Evolutionary conservation across 2,888 invertebrate species (phyloP).

Genomic region (Ernsta delagoae): DNA sequence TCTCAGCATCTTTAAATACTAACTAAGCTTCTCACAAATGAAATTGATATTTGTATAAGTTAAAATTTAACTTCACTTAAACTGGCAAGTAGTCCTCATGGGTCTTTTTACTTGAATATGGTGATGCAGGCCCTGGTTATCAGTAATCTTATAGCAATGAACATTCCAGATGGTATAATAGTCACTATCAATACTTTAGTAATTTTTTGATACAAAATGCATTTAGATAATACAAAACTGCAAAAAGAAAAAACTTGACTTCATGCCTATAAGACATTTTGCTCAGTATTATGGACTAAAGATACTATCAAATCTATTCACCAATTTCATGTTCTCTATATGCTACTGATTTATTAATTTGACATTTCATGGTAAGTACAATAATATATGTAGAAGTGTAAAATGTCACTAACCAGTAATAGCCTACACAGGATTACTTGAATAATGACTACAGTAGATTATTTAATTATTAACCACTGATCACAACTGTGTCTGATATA

Average conservation of each 20-base stretch:
- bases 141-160: slow-evolving; percentile 2
- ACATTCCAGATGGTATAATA: not conserved
- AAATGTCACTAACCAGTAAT: too few species aligned
- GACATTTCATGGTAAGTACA: too few species aligned
- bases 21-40: not conserved
- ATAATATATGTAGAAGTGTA: not conserved
- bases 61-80: not conserved
- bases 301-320: too few species aligned
- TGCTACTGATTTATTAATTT: too few species aligned
- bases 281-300: too few species aligned
- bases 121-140: not conserved
- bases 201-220: slow-evolving; percentile 10
- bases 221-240: slow-evolving; percentile 10
- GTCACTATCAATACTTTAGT: not conserved
- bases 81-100: not conserved
- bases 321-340: too few species aligned
- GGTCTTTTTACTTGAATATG: not conserved
- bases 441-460: too few species aligned
- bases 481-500: too few species aligned
- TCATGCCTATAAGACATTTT: not conserved
- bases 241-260: not conserved
- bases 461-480: too few species aligned
- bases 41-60: not conserved
- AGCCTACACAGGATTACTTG: too few species aligned
- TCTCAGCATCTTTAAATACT: not conserved